Percentiles rank a stretch among this genome's conserved stretches.
Conservation (phyloP, 2,888 invertebrate species). For the Lasioglossum villosulum region DNA sequence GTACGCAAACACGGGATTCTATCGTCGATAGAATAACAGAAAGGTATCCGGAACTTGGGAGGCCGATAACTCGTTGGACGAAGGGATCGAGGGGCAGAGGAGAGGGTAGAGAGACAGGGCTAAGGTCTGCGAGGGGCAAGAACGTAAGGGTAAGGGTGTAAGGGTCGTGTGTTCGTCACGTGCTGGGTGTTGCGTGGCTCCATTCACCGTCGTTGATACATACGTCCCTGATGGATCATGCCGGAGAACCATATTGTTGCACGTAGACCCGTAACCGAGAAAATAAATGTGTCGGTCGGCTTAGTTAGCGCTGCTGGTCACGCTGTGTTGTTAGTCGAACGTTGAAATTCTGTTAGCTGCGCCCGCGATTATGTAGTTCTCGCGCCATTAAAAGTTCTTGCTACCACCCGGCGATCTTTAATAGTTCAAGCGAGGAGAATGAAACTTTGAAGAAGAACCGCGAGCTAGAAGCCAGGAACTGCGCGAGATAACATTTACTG, state of each 20-base stretch:
- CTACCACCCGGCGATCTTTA: neutral
- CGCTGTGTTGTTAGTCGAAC: neutral
- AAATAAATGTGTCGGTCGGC: slow-evolving; percentile 49
- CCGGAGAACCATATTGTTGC: slow-evolving; percentile 60
- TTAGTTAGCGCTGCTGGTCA: slow-evolving; percentile 14
- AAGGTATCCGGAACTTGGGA: slow-evolving; percentile 43
- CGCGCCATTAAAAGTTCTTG: neutral
- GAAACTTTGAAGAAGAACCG: neutral
- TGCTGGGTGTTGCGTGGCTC: slow-evolving; percentile 61
- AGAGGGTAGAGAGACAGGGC: neutral
- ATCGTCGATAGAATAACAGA: slow-evolving; percentile 37
- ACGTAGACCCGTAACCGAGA: slow-evolving; percentile 36
- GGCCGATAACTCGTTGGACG: slow-evolving; percentile 36
- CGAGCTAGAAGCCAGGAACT: neutral
- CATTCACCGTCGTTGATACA: slow-evolving; percentile 59
- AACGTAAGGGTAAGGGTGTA: slow-evolving; percentile 38
- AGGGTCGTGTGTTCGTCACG: slow-evolving; percentile 61
- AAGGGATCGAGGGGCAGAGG: slow-evolving; percentile 21
- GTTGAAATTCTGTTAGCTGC: slow-evolving; percentile 14
- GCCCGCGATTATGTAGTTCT: neutral
- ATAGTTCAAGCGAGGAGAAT: neutral
- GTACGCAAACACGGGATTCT: slow-evolving; percentile 36
- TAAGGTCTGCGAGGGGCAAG: slow-evolving; percentile 15
- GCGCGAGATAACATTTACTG: neutral
- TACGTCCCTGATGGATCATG: slow-evolving; percentile 60